phyloP scores from a whole-genome alignment of 1,140 invertebrate species.

The Polypedilum pembai region DNA sequence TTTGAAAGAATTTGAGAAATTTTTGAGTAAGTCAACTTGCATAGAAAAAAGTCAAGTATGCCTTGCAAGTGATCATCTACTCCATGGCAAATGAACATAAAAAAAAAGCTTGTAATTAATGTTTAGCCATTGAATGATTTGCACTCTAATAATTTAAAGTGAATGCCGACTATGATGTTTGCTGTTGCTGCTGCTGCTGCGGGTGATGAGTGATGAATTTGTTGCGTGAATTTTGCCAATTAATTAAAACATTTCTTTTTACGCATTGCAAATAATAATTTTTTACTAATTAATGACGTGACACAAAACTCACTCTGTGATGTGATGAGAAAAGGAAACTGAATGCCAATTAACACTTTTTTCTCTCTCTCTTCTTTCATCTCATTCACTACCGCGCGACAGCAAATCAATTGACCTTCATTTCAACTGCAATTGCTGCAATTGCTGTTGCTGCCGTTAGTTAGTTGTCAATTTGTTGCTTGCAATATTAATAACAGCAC shows the following conservation, averaged over 20 bases:
- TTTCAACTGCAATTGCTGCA: background rate
- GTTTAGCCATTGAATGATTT: slow-evolving; percentile 21
- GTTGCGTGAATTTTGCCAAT: slow-evolving; percentile 1
- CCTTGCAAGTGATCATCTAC: too few relatives aligned
- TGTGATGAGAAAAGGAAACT: background rate
- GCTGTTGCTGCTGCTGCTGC: background rate
- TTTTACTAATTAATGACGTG: background rate
- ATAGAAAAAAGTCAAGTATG: too few relatives aligned
- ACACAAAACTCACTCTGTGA: background rate
- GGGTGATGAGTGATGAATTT: background rate
- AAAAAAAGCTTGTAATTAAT: slow-evolving; percentile 20
- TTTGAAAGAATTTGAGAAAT: too few relatives aligned
- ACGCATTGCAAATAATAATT: background rate
- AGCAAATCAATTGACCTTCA: slow-evolving; percentile 28
- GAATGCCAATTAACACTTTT: slow-evolving; percentile 22
- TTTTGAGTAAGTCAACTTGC: too few relatives aligned
- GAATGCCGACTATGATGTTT: background rate
- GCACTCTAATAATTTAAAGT: slow-evolving; percentile 5
- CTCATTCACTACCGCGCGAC: background rate
- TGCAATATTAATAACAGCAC: slow-evolving; percentile 3
- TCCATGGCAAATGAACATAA: background rate
- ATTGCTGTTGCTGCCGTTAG: background rate
- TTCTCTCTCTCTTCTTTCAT: background rate
- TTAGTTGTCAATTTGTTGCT: slow-evolving; percentile 1
- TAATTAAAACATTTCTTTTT: slow-evolving; percentile 1